Evolutionary conservation across 2,888 invertebrate species (phyloP).

Genomic region (Congeria kusceri): DNA sequence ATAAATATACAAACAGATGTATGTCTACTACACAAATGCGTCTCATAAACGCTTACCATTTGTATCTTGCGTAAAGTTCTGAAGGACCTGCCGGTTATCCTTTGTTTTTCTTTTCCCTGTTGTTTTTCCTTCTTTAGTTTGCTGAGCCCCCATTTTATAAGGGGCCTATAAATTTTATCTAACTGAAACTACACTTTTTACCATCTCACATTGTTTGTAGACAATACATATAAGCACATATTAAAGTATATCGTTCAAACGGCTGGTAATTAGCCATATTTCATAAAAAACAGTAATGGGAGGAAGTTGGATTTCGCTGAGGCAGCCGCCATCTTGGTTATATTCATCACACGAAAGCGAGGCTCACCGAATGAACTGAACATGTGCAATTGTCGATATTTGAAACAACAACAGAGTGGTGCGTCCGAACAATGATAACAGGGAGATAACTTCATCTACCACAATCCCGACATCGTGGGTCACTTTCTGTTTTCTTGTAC

Average conservation of each 20-base stretch:
- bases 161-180: constrained; percentile 42
- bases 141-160: constrained; percentile 72
- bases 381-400: constrained; percentile 1
- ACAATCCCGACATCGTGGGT: too few relatives aligned
- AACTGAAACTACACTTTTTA: constrained; percentile 12
- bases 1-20: neutral
- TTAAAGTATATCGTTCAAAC: too few relatives aligned
- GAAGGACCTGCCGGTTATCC: constrained; percentile 59
- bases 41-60: constrained; percentile 47
- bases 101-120: constrained; percentile 65
- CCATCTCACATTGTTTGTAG: constrained; percentile 2
- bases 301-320: constrained; percentile 40
- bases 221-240: neutral
- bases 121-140: constrained; percentile 66
- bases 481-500: too few relatives aligned
- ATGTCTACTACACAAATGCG: neutral
- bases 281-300: too few relatives aligned
- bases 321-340: constrained; percentile 71
- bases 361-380: constrained; percentile 36
- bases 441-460: too few relatives aligned
- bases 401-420: too few relatives aligned
- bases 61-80: constrained; percentile 58
- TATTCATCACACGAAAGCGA: constrained; percentile 50
- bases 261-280: too few relatives aligned
- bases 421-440: neutral